phyloP scores from a whole-genome alignment of 2,888 invertebrate species.

The Drosophila stalkeri region DNA sequence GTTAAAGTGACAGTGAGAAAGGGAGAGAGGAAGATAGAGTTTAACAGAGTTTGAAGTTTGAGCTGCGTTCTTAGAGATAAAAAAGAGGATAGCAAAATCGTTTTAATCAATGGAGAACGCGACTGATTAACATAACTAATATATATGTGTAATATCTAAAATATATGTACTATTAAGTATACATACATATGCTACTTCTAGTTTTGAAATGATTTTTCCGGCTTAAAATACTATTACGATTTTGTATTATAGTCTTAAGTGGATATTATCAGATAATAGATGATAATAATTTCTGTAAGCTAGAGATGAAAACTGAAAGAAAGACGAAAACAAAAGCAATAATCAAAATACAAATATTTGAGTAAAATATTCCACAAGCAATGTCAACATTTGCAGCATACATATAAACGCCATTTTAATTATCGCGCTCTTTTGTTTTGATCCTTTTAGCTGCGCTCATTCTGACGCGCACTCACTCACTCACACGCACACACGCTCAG shows the following conservation, averaged over 20 bases:
- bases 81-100: neutral
- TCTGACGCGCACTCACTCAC: neutral
- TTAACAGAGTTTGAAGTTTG: neutral
- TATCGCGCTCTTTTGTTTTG: constrained; percentile 6
- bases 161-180: neutral
- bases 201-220: neutral
- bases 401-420: neutral
- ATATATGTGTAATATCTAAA: neutral
- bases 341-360: neutral
- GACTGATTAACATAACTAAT: neutral
- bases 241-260: neutral
- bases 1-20: neutral
- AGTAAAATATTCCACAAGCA: neutral
- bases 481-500: neutral
- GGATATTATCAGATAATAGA: neutral
- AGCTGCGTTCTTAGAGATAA: neutral
- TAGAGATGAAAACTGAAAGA: neutral
- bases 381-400: neutral
- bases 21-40: neutral
- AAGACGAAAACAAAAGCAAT: neutral
- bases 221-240: neutral
- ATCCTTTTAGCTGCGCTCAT: constrained; percentile 17
- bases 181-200: neutral
- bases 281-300: neutral
- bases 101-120: constrained; percentile 30